Evolutionary conservation across 2,888 invertebrate species (phyloP), one percentile per base, ranked within the genome.

Genomic region (Hedychridium roseum): DNA sequence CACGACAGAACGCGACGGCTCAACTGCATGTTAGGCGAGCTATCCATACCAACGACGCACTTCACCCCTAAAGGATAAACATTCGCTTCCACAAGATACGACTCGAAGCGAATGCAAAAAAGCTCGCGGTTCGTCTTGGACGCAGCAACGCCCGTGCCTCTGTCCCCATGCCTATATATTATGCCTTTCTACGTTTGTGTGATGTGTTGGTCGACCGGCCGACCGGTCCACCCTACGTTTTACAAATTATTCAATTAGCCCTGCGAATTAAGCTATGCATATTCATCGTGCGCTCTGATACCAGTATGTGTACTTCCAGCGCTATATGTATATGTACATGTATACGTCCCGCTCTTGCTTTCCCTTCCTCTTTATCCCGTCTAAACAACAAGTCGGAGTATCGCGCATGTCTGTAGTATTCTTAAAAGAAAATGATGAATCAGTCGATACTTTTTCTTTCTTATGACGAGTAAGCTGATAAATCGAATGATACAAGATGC

Each of bases 211-310:
- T n/a, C n/a, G n/a, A n/a, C 60, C 50, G 48, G 49, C 45, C 14
- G 30, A 26, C 27, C 34, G 35, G 23, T 18, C 23, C 32, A 20
- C 35, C 32, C 64, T 58, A 66, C 76, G 77, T 74, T 78, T 78
- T 77, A 78, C 78, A 78, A 78, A 78, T 78, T 78, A 78, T 78
- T 78, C 78, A 78, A 78, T 78, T 78, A 78, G 77, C 76, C 77
- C 69, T 71, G 77, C 76, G 78, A 78, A 78, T 78, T 78, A 78
- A 78, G 74, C 76, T 76, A 78, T 78, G 76, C 75, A 78, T 78
- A 78, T 78, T 78, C 78, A 78, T 78, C 73, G 74, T n/a, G n/a
- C 59, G 60, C 60, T 48, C 64, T 71, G 76, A 77, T 74, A 74
- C 68, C 63, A 64, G 66, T 63, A 60, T 49, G 57, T 53, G 60